phyloP scores from a whole-genome alignment of 1,140 invertebrate species.

The Euglossa dilemma region DNA sequence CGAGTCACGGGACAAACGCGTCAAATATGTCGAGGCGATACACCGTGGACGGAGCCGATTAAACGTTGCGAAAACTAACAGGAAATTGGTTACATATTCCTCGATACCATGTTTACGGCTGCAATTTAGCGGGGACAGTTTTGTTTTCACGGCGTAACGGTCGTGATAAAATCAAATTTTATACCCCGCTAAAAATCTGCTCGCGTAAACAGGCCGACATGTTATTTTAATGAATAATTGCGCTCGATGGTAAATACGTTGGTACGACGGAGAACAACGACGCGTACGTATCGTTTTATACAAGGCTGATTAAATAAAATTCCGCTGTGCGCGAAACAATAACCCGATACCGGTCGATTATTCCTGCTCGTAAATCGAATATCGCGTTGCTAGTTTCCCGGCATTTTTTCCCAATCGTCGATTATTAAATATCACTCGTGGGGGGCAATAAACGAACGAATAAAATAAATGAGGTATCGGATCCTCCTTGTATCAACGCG shows the following conservation, averaged over 20 bases:
- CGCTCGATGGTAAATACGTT: not conserved
- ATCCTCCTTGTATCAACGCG: not conserved
- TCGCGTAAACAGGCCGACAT: not conserved
- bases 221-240: slow-evolving; percentile 39
- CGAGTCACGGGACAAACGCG: not conserved
- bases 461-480: no score
- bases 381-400: no score
- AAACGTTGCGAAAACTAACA: slow-evolving; percentile 40
- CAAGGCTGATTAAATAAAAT: slow-evolving; percentile 7
- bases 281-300: not conserved
- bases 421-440: not conserved
- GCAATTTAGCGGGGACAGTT: slow-evolving; percentile 14
- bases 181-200: not conserved
- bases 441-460: no score
- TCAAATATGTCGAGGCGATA: slow-evolving; percentile 30
- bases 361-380: not conserved
- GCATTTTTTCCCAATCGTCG: not conserved
- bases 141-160: not conserved
- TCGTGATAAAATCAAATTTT: slow-evolving; percentile 25
- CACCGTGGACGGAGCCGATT: slow-evolving; percentile 18
- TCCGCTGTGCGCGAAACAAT: not conserved
- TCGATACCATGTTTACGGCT: not conserved
- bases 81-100: slow-evolving; percentile 27
- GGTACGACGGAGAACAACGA: not conserved
- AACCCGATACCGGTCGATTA: not conserved